Evolutionary conservation across 1,140 invertebrate species (phyloP).

Genomic region (Panagrolaimus sp.): DNA sequence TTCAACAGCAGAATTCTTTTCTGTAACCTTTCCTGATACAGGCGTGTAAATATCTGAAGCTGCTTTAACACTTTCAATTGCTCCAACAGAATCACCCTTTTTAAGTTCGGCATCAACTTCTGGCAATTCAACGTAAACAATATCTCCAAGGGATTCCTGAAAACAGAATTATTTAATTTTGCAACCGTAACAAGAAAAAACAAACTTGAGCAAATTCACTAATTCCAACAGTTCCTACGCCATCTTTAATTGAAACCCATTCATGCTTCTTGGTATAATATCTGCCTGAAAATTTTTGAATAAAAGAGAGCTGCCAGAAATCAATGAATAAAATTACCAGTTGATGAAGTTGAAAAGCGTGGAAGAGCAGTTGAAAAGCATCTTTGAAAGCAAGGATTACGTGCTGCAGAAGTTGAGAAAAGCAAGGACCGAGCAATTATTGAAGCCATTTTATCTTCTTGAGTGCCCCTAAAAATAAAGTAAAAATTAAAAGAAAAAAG

Average conservation of each 20-base stretch:
- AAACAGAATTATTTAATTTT: neutral
- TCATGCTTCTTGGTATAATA: constrained; percentile 71
- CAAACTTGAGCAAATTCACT: constrained; percentile 75
- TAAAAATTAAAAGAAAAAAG: too few relatives aligned
- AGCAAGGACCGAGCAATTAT: too few relatives aligned
- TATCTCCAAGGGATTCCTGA: constrained; percentile 78
- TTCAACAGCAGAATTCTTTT: constrained; percentile 77
- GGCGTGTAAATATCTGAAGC: constrained; percentile 84
- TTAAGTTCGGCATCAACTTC: constrained; percentile 67
- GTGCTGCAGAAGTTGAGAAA: too few relatives aligned
- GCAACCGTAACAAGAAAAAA: neutral
- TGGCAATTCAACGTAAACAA: constrained; percentile 86
- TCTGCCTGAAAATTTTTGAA: constrained; percentile 34
- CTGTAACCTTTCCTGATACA: constrained; percentile 76
- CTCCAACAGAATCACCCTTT: constrained; percentile 70
- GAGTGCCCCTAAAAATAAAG: too few relatives aligned
- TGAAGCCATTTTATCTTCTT: too few relatives aligned
- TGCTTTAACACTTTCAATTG: constrained; percentile 93
- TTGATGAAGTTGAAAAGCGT: too few relatives aligned
- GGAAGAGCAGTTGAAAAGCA: too few relatives aligned
- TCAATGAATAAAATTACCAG: too few relatives aligned
- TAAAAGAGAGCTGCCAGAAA: too few relatives aligned
- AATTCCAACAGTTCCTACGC: constrained; percentile 79
- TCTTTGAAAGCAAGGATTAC: too few relatives aligned
- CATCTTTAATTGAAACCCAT: constrained; percentile 74